Percentiles rank a stretch among this genome's conserved stretches.
phyloP scores from a whole-genome alignment of 2,888 invertebrate genomes.

The Desoria tigrina region DNA sequence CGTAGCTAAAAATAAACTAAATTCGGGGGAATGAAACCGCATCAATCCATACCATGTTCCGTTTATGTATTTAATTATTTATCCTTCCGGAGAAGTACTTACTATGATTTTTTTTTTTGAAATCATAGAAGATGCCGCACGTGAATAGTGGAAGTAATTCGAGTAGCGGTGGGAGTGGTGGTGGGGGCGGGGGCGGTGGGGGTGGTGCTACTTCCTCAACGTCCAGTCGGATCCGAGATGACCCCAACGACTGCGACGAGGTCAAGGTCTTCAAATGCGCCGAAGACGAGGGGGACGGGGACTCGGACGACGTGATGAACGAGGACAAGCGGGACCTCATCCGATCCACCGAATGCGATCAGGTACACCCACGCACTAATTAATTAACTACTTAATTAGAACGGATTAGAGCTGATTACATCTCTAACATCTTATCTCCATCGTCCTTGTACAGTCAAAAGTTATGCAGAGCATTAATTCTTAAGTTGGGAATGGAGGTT shows the following conservation, averaged over 20 bases:
- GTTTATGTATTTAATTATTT: too few relatives aligned
- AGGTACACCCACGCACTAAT: constrained; percentile 29
- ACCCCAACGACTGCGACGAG: constrained; percentile 53
- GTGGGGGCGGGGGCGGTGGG: constrained; percentile 41
- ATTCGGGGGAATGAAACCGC: too few relatives aligned
- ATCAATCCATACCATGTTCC: too few relatives aligned
- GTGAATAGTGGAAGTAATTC: background rate
- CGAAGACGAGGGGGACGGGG: constrained; percentile 52
- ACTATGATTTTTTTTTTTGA: too few relatives aligned
- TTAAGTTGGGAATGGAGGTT: background rate
- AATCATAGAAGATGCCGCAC: constrained; percentile 19
- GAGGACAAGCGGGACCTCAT: constrained; percentile 53
- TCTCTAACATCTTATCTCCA: too few relatives aligned
- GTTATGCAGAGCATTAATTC: background rate
- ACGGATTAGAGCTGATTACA: too few relatives aligned
- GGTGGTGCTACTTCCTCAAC: constrained; percentile 43
- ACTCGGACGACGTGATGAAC: constrained; percentile 53
- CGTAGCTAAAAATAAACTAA: too few relatives aligned
- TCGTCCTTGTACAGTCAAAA: too few relatives aligned
- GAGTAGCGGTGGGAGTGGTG: constrained; percentile 29
- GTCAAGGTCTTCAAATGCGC: constrained; percentile 52
- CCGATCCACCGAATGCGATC: constrained; percentile 52
- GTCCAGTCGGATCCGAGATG: constrained; percentile 49
- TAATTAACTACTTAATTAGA: background rate
- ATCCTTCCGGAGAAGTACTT: too few relatives aligned